Base-by-base conservation (phyloP, 2,113 vertebrate genomes). In the Thinocorus orbignyianus region DNA sequence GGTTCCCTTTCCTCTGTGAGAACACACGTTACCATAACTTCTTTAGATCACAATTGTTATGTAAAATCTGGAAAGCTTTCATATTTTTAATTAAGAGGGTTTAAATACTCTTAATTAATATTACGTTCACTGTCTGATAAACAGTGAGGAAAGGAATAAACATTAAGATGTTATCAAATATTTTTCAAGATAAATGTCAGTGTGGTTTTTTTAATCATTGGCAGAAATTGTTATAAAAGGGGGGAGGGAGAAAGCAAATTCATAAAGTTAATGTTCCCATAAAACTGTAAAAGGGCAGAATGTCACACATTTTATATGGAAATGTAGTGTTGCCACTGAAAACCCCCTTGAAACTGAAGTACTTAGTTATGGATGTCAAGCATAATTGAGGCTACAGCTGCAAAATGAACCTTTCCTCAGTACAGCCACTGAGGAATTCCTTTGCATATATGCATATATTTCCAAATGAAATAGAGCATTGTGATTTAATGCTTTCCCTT, bases 391-490 rank as follows among this genome's bases (percentile, higher is more conserved):
- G 57, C 89, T 78, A 77, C 82, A 94, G 85, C 94, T 91, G 69
- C 94, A 95, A 86, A 97, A 73, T 82, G 76, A 96, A 77, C 65
- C 76, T 89, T 96, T 92, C 95, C 92, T 93, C 58, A 77, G 72
- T 61, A 49, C 55, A 74, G 48, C 62, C 95, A 86, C 83, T 5
- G 6, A 86, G 85, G 86, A 96, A 93, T 96, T 96, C 84, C 74
- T 87, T 96, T 94, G 91, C 88, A 90, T 97, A 86, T 92, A 88
- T 96, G 95, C 81, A 91, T 95, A 66, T 68, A 70, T 95, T 85
- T 94, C 85, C 83, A 82, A 81, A 84, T 96, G 70, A 92, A 90
- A 89, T 76, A 96, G 35, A 65, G 72, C 86, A 60, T 90, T 97
- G 84, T 89, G 44, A 92, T 88, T 95, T 96, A 94, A 68, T 89